Evolutionary conservation across 2,888 invertebrate genomes (phyloP).

Genomic region (Cheilosia scutellata): DNA sequence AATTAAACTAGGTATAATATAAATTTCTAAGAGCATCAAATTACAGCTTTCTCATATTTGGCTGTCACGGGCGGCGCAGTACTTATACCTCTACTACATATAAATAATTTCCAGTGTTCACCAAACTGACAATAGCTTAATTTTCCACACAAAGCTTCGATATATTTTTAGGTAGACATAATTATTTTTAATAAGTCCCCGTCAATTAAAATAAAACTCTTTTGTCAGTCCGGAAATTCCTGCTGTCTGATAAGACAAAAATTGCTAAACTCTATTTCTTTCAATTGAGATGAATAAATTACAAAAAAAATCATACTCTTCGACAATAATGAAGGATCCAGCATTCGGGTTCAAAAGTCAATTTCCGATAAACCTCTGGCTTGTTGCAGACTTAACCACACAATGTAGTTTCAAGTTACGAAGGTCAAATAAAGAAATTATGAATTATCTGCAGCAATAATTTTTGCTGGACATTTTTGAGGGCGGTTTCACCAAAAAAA

Average conservation of each 20-base stretch:
- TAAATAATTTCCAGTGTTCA: no score
- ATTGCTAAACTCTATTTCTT: not conserved
- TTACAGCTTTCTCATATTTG: no score
- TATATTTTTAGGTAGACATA: no score
- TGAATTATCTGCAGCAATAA: conserved; percentile 21
- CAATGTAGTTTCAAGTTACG: not conserved
- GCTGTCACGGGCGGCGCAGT: no score
- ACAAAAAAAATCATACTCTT: not conserved
- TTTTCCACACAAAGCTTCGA: no score
- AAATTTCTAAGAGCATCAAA: no score
- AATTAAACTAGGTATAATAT: not conserved
- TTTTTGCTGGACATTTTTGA: not conserved
- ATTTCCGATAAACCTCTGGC: conserved; percentile 1
- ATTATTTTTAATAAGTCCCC: not conserved
- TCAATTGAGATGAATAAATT: conserved; percentile 1
- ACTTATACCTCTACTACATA: no score
- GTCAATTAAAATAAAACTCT: not conserved
- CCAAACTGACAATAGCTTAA: no score
- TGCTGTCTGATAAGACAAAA: conserved; percentile 4
- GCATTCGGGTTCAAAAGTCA: conserved; percentile 8
- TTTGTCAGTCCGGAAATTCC: conserved; percentile 1
- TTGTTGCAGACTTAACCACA: not conserved
- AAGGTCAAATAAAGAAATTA: conserved; percentile 13
- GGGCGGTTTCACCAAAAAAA: conserved; percentile 3
- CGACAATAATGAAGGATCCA: not conserved